A percentile compares a stretch with the other conserved stretches of the same genome.
Evolutionary conservation across 2,113 vertebrate genomes (phyloP).

Genomic region (Antidorcas marsupialis): DNA sequence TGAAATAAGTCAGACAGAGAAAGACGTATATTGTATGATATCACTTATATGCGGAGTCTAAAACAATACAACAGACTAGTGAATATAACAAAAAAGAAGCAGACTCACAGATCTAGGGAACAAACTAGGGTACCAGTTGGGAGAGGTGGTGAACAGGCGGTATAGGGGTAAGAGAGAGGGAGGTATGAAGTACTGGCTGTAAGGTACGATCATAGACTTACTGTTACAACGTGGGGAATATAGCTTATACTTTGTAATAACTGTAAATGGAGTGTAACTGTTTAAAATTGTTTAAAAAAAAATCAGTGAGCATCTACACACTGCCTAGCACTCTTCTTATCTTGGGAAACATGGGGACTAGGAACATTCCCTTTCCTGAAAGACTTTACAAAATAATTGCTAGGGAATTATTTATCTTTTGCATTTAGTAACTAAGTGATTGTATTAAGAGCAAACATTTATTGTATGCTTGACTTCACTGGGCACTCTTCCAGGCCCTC

Average conservation of each 20-base stretch:
- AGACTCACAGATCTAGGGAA: neutral
- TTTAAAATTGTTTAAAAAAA: neutral
- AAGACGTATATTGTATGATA: neutral
- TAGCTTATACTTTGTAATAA: neutral
- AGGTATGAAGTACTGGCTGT: neutral
- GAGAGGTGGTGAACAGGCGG: neutral
- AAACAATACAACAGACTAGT: neutral
- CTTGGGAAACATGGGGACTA: rapidly evolving
- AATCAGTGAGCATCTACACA: rapidly evolving
- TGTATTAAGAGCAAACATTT: neutral
- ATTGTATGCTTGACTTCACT: too few relatives aligned
- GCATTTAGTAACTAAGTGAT: neutral
- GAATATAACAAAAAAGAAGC: neutral
- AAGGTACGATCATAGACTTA: neutral
- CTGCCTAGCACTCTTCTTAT: neutral
- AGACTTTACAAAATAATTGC: rapidly evolving
- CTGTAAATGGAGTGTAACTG: neutral
- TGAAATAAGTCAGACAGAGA: neutral
- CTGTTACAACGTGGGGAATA: neutral
- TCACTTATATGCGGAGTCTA: neutral
- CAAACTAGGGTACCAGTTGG: neutral
- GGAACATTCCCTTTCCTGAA: neutral
- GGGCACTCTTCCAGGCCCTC: neutral
- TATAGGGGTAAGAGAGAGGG: neutral
- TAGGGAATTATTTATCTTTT: rapidly evolving